These are phyloP conservation scores for Ormyrus pomaceus DNA, from an alignment of 2,888 invertebrate species.

Conservation along the genomic window DNA sequence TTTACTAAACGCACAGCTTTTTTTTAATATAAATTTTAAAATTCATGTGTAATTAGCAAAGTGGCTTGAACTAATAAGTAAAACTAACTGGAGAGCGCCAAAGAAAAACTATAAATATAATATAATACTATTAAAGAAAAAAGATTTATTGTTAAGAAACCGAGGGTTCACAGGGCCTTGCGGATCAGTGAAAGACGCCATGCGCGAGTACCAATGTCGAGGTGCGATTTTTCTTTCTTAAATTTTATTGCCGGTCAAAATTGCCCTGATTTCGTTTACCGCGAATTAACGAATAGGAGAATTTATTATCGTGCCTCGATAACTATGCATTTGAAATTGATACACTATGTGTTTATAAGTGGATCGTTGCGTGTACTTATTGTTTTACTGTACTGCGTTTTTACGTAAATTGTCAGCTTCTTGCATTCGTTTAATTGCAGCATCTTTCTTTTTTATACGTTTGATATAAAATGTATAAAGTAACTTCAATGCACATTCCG, in stretches of 20 bases:
- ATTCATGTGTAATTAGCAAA: constrained; percentile 34
- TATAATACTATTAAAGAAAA: constrained; percentile 50
- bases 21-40: constrained; percentile 10
- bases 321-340: constrained; percentile 45
- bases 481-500: constrained; percentile 50
- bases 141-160: constrained; percentile 16
- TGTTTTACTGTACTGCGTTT: constrained; percentile 18
- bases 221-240: neutral
- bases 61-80: constrained; percentile 19
- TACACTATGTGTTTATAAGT: constrained; percentile 32
- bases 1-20: neutral
- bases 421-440: constrained; percentile 10
- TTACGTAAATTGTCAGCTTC: constrained; percentile 26
- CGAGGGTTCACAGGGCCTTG: constrained; percentile 63
- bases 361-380: constrained; percentile 50
- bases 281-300: neutral
- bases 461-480: constrained; percentile 25
- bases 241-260: constrained; percentile 15
- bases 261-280: neutral
- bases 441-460: constrained; percentile 37
- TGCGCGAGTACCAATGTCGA: constrained; percentile 57
- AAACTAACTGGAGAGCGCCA: constrained; percentile 33
- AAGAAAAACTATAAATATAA: constrained; percentile 58
- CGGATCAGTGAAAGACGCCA: constrained; percentile 65
- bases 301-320: constrained; percentile 20